Evolutionary conservation across 2,888 invertebrate species (phyloP).

Genomic region (Zygogramma bicolorata): DNA sequence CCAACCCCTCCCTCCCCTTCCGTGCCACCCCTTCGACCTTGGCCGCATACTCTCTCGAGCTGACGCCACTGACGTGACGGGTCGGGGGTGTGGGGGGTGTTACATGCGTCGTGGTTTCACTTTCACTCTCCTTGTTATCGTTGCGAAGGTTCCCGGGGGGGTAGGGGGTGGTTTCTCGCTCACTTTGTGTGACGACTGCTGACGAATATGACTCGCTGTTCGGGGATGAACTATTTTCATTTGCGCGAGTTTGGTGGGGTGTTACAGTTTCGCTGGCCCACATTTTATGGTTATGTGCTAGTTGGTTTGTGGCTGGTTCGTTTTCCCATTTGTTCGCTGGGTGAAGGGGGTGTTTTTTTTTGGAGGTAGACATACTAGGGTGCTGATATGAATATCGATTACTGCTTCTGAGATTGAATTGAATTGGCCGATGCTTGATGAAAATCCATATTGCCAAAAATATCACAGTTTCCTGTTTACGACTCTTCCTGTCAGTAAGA

Average conservation of each 20-base stretch:
- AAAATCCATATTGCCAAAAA: no score
- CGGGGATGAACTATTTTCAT: neutral
- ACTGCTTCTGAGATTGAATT: no score
- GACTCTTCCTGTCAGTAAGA: no score
- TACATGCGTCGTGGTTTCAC: conserved; percentile 13
- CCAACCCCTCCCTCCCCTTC: no score
- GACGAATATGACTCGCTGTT: neutral
- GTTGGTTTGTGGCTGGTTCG: neutral
- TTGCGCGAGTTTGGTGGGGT: neutral
- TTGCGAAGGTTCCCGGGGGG: neutral
- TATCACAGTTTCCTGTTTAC: no score
- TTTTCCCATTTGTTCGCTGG: no score
- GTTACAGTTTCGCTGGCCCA: neutral
- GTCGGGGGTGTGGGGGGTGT: neutral
- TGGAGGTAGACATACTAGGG: no score
- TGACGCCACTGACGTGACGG: conserved; percentile 18
- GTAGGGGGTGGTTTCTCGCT: neutral
- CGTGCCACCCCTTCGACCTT: conserved; percentile 38
- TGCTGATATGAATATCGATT: no score
- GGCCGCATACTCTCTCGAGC: conserved; percentile 42
- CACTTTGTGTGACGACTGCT: neutral
- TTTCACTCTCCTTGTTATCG: conserved; percentile 1
- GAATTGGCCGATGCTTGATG: no score
- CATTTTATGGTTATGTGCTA: neutral
- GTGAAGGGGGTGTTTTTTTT: no score